Base-by-base conservation (phyloP, 2,113 vertebrate genomes). In the Sterrhoptilus dennistouni region DNA sequence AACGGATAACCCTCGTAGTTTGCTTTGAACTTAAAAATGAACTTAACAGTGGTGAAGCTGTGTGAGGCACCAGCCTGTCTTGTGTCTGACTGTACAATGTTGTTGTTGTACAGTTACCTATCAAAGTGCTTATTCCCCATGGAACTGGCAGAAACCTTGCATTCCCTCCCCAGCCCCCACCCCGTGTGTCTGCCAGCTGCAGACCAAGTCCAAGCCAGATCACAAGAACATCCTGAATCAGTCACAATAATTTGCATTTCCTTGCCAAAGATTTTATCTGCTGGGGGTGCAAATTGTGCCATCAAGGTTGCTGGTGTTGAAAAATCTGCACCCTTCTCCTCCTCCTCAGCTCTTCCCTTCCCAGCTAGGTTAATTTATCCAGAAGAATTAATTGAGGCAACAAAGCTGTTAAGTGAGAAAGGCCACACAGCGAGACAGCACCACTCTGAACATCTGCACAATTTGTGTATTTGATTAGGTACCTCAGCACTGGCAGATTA, bases 181-280 rank as follows among this genome's bases (percentile, higher is more conserved):
- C 25, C 74, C 0, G 2, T 11, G 53, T 33, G 74, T 56, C 70
- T 75, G 35, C 45, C 92, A 69, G 74, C 68, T 70, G 68, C 71
- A 72, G 82, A 36, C 68, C 69, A 70, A 65, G 87, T 50, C 54
- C 87, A 47, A 49, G 40, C 42, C 63, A 29, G 10, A 64, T 40
- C 87, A 69, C 74, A 87, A 82, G 80, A 87, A 87, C 90, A 81
- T 82, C 88, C 76, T 75, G 80, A 88, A 87, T 71, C 54, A 33
- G 74, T 25, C 53, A 60, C 75, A 66, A 22, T 80, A 76, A 77
- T 88, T 63, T 77, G 33, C 70, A 70, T 91, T 94, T 96, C 78
- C 91, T 91, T 83, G 64, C 90, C 75, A 89, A 87, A 91, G 92
- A 90, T 96, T 36, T 86, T 90, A 94, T 83, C 92, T 83, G 45